Conservation (phyloP, 2,888 invertebrate species). For the Ormyrus nitidulus region DNA sequence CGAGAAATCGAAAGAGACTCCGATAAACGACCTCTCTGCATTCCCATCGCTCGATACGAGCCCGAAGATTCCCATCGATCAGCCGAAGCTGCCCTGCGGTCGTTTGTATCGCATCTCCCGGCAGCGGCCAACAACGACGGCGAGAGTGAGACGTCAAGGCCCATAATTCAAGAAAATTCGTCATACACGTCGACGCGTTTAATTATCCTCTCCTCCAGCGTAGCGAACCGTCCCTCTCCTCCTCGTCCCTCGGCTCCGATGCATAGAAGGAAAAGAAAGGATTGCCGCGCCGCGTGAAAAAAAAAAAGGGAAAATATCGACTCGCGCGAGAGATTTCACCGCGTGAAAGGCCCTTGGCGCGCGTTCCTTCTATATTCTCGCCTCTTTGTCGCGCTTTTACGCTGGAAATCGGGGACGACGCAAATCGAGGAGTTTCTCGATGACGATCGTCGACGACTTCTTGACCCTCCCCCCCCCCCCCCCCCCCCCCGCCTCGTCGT, state of each 20-base stretch:
- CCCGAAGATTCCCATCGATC: background rate
- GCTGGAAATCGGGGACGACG: slow-evolving; percentile 51
- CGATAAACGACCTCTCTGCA: too few relatives aligned
- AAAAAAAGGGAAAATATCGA: background rate
- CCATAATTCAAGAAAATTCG: slow-evolving; percentile 36
- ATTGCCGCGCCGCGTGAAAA: background rate
- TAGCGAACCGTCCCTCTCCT: too few relatives aligned
- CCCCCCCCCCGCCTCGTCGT: slow-evolving; percentile 2
- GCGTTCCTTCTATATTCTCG: slow-evolving; percentile 8
- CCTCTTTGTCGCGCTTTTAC: slow-evolving; percentile 1
- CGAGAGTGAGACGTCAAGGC: slow-evolving; percentile 13
- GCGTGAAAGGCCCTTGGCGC: slow-evolving; percentile 46
- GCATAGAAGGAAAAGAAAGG: slow-evolving; percentile 3
- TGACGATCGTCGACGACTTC: slow-evolving; percentile 37
- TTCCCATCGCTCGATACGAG: background rate
- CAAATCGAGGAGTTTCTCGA: slow-evolving; percentile 52
- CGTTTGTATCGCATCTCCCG: background rate
- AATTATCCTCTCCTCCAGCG: slow-evolving; percentile 8
- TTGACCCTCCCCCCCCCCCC: slow-evolving; percentile 3
- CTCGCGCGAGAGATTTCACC: slow-evolving; percentile 17
- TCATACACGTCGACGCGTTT: slow-evolving; percentile 9
- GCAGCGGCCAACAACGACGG: too few relatives aligned
- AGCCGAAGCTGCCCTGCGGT: background rate
- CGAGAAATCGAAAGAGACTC: too few relatives aligned
- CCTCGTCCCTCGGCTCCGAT: too few relatives aligned